Evolutionary conservation across 2,888 invertebrate species (phyloP), one percentile per base, ranked within the genome.

Genomic region (Rhagium mordax): DNA sequence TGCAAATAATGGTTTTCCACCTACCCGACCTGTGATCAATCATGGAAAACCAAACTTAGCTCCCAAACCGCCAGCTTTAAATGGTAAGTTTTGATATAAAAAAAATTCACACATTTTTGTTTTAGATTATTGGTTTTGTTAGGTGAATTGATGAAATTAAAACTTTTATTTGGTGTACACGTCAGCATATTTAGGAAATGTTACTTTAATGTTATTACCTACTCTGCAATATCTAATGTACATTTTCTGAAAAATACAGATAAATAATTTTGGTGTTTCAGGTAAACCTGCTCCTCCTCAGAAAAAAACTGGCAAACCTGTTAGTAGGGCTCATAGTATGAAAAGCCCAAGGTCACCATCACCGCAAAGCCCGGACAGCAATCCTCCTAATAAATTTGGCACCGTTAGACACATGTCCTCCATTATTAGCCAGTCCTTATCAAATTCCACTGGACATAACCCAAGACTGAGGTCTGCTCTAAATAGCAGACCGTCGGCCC

Each of bases 1-100:
- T 59, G 64, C 64, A 33, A 78, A 74, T 70, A 82, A 83, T 75
- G 79, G 78, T 53, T 76, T 69, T 59, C 76, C 70, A 60, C 77
- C 78, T 51, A 73, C 41, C 60, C 88, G 90, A 77, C 90, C 90
- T 71, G 85, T 91, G 51, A 87, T 89, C 86, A 83, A 90, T 84
- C 91, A 93, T 89, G 95, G 95, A 65, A 96, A 96, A 88, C 96
- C 95, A 20, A 92, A 94, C 86, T 88, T 96, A 79, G 96, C 96
- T 24, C 96, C 96, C 1, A 95, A 95, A 87, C 96, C 96, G 20
- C 95, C 95, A 7, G 89, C 89, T 79, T 81, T 91, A 59, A 88
- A 89, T 70, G 84, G 87, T 85, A 84, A 84, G 79, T 75, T 13
- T 27, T 64, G n/a, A n/a, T n/a, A n/a, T n/a, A n/a, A n/a, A n/a